Evolutionary conservation across 2,888 invertebrate species (phyloP), one percentile per base, ranked within the genome.

Genomic region (Diplolepis rosae): DNA sequence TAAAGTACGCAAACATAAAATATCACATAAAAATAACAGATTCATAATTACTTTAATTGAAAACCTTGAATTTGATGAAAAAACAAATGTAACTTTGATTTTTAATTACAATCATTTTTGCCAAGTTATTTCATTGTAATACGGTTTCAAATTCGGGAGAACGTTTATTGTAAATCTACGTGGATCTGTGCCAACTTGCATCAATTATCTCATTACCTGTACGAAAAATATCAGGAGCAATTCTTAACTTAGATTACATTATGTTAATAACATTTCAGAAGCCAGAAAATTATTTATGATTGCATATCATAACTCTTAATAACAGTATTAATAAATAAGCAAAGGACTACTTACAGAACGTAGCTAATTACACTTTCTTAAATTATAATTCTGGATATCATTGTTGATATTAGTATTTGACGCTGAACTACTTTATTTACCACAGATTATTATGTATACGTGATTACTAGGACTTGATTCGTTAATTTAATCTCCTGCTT

Each of bases 11-110:
- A 61, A 39, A 39, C 27, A 27, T 24, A 61, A 27, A 42, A 42
- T 61, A 61, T 61, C 61, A 61, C 61, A 61, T 22, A 61, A 61
- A 39, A 22, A 42, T n/a, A 61, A 61, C 39, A 27, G 5, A 56
- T 56, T 56, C n/a, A 35, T 39, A 42, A 42, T 15, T 35, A 61
- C 35, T 39, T 61, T 11, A 22, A 61, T 39, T 39, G 39, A 61
- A 61, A 61, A 18, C 24, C 61, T 27, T 39, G 39, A 61, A 61
- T 61, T 30, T 4, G 32, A 54, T 15, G 5, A 32, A 22, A 13
- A 24, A 24, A 24, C 27, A 52, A 28, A 6, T 52, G 6, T 9
- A 35, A 24, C 9, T 24, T 24, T 24, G 5, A 50, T 50, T 50
- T 15, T 13, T 24, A 35, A 61, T 61, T 22, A 61, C 61, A 39